Percentiles rank a stretch among this genome's conserved stretches.
phyloP scores from a whole-genome alignment of 1,140 invertebrate species.

The Caerostris darwini region DNA sequence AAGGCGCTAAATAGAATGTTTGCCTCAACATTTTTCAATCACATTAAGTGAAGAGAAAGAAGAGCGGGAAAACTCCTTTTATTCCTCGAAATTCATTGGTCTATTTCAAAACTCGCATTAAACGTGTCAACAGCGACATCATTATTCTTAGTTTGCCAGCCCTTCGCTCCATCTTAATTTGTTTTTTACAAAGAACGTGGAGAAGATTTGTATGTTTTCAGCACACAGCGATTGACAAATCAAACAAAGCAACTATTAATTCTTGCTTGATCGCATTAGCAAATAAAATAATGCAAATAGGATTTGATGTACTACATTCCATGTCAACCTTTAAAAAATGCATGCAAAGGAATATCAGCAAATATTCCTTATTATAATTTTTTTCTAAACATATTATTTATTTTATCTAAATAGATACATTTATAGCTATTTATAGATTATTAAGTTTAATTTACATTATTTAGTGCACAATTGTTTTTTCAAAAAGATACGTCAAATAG shows the following conservation, averaged over 20 bases:
- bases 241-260: background rate
- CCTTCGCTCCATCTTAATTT: background rate
- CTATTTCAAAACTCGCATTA: constrained; percentile 18
- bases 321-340: no score
- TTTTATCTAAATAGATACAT: no score
- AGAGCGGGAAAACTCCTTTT: background rate
- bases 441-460: no score
- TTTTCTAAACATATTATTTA: no score
- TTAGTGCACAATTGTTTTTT: no score
- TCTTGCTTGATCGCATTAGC: background rate
- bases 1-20: background rate
- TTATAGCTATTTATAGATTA: no score
- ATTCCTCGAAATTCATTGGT: constrained; percentile 11
- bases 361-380: no score
- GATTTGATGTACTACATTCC: background rate
- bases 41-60: constrained; percentile 11
- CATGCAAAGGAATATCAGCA: no score
- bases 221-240: background rate
- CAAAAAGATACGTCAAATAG: no score
- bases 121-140: constrained; percentile 15
- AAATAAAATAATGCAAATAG: background rate
- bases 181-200: background rate
- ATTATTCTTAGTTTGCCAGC: constrained; percentile 4
- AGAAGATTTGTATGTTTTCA: background rate
- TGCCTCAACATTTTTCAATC: background rate